Evolutionary conservation across 2,888 invertebrate genomes (phyloP), one percentile per base, ranked within the genome.

Genomic region (Nebria brevicollis): DNA sequence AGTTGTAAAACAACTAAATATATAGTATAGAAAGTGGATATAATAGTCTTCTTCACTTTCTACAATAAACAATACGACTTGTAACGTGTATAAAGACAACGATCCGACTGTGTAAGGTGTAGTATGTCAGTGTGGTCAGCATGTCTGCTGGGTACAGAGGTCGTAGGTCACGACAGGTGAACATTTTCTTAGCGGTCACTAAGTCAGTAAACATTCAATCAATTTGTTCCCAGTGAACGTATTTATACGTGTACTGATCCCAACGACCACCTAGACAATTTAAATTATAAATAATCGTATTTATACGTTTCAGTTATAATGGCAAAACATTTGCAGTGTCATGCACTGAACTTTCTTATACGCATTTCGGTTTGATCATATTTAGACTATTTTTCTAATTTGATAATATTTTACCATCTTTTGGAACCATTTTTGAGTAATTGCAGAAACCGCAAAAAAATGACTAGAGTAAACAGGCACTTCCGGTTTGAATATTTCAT

Each of bases 51-150:
- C 54, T 54, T 54, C 54, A 54, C 54, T 54, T 54, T 54, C 54
- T 54, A 54, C 54, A 54, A 54, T 54, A 54, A 54, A 54, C 13
- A 34, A 34, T 34, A 34, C 34, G 34, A 34, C 34, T 34, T 34
- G 34, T 34, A 34, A 34, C 34, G 34, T 34, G 34, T 34, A 34
- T 34, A 34, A 34, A 34, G 34, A 34, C 34, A 54, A 54, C 54
- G 13, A 54, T 54, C 54, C 54, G 54, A 54, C 54, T 54, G 54
- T 54, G 54, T 54, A 54, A 70, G 70, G 70, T 34, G 70, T 70
- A 26, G 20, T 70, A 15, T 70, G 70, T 70, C 70, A 70, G 70
- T 70, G 70, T 70, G 70, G 11, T 70, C 26, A 70, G 70, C 70
- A 15, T 70, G 70, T 70, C 70, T 70, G 70, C 70, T 26, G 70